Evolutionary conservation across 1,140 invertebrate species (phyloP), one percentile per base, ranked within the genome.

Genomic region (Calycopis cecrops): DNA sequence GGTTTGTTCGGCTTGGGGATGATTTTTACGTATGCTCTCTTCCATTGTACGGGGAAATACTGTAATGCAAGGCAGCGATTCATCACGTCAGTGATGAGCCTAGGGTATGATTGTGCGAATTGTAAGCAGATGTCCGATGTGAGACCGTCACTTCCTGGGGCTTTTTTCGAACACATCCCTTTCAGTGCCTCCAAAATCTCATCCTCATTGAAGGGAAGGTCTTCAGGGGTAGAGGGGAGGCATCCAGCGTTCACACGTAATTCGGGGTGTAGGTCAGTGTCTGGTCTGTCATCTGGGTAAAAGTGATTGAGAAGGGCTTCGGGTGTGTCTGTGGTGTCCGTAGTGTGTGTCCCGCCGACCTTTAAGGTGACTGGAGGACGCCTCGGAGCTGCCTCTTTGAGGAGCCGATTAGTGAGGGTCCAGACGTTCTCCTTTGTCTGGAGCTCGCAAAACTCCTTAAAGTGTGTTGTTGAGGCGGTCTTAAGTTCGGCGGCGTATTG

Each of bases 71-170:
- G 34, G 47, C 50, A 58, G n/a, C 10, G 28, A n/a, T 68, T 70
- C 9, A 59, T 37, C 1, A 70, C 37, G 3, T 57, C 33, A 0
- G 57, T 57, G 0, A 72, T n/a, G 11, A 66, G 17, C 8, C 57
- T 28, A 0, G 63, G 67, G 28, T 55, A 62, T 0, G 2, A 0
- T 0, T 35, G 33, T 1, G 53, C 11, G 14, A 62, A 58, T 2
- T 55, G 12, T 1, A 50, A 34, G 11, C 67, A 68, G 0, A 72
- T 72, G 18, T 73, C 70, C 0, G 67, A 47, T 1, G 65, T 69
- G 0, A 72, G 53, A 9, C 60, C 16, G 37, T 73, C 67, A 0
- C 37, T 2, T 0, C 70, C 67, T 0, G 67, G 63, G 0, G 65
- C 57, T 35, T 63, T 65, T 8, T 61, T 63, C 3, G 52, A 40